Evolutionary conservation across 2,888 invertebrate genomes (phyloP).

Genomic region (Melanchra persicariae): DNA sequence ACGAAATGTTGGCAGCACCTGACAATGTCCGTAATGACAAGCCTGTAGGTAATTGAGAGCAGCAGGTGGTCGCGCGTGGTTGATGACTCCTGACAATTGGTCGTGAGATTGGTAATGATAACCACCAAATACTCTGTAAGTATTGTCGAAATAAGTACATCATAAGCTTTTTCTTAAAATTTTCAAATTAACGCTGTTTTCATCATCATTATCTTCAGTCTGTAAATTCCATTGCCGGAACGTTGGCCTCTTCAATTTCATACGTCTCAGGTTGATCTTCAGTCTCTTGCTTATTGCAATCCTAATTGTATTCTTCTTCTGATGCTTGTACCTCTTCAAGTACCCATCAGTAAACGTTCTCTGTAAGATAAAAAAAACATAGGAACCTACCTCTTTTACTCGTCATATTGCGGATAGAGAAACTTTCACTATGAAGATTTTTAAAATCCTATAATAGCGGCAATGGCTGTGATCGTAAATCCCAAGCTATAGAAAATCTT

Average conservation of each 20-base stretch:
- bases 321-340: not conserved
- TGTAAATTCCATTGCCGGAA: not conserved
- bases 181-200: not conserved
- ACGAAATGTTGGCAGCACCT: constrained; percentile 54
- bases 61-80: constrained; percentile 59
- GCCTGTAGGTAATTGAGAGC: constrained; percentile 44
- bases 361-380: not conserved
- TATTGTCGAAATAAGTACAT: constrained; percentile 10
- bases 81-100: constrained; percentile 30
- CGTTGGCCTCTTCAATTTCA: not conserved
- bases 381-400: too few relatives aligned
- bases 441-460: not conserved
- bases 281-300: not conserved
- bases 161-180: not conserved
- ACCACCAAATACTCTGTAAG: constrained; percentile 23
- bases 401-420: not conserved
- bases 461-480: not conserved
- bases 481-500: not conserved
- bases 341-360: not conserved
- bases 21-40: constrained; percentile 48
- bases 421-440: not conserved
- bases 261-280: not conserved
- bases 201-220: not conserved
- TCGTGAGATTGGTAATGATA: constrained; percentile 37
- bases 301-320: not conserved